Evolutionary conservation across 2,888 invertebrate genomes (phyloP), one percentile per base, ranked within the genome.

Genomic region (Emmelina monodactyla): DNA sequence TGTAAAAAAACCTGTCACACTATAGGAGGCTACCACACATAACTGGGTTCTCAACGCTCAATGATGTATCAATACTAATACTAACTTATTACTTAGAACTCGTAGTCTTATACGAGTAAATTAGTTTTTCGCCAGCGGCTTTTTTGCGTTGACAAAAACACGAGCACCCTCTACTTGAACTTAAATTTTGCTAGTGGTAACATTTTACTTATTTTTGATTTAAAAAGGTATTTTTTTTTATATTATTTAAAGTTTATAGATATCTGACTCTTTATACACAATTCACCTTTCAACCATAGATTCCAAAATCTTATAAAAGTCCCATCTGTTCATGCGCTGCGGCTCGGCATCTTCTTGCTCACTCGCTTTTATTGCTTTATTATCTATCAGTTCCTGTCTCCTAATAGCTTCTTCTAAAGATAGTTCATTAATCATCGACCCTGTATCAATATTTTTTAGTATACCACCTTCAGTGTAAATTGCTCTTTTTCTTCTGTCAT

Each of bases 301-400:
- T 44, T 85, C 85, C 13, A 88, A 55, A 22, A 83, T 66, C 58
- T 83, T 84, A 58, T 89, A 89, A 42, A 88, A 78, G 48, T 83
- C 84, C 88, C 88, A 88, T 53, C 85, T 62, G 35, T 79, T 79
- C 69, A 79, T 76, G 48, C 68, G 61, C 37, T 72, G 71, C 0
- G 71, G 68, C 40, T 69, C 71, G n/a, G n/a, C n/a, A 31, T 58
- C 45, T 6, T 59, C 50, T 33, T 51, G 45, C 6, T 59, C 50
- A 32, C 51, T 46, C 22, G 47, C 45, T 39, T 58, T 58, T 25
- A 57, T 32, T 38, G 58, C 54, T 41, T 68, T 62, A 11, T 52
- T 47, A 46, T 81, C 81, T 25, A 76, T 69, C 35, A 70, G 45
- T 56, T 83, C 83, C 50, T 82, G 82, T 34, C 75, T 64, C 34